Conservation (phyloP, 1,140 invertebrate species). For the Asbolus verrucosus region DNA sequence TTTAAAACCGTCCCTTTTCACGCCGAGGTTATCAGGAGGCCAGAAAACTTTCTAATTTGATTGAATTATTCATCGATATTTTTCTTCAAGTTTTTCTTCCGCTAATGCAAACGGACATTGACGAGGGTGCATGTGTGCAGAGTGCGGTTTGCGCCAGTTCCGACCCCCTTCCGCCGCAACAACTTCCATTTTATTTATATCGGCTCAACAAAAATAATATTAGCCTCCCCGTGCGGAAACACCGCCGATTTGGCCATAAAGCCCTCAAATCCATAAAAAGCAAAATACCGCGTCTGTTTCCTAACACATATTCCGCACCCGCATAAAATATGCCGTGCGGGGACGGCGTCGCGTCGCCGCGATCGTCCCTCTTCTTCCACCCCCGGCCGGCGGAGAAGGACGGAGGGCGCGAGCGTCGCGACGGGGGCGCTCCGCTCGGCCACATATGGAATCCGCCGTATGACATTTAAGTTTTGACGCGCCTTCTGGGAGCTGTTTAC, state of each 20-base stretch:
- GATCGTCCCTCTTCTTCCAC: not conserved
- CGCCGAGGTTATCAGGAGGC: not conserved
- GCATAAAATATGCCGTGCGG: conserved; percentile 43
- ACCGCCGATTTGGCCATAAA: conserved; percentile 53
- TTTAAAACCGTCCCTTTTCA: conserved; percentile 12
- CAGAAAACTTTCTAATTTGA: conserved; percentile 23
- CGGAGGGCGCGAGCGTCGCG: not conserved
- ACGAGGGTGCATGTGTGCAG: conserved; percentile 19
- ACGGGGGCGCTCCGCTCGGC: not conserved
- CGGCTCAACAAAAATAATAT: conserved; percentile 1
- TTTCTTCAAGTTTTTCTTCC: conserved; percentile 24
- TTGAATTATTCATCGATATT: conserved; percentile 26
- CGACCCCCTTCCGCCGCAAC: too few species aligned
- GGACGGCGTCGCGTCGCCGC: not conserved
- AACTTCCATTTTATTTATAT: too few species aligned
- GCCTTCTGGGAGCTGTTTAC: conserved; percentile 62
- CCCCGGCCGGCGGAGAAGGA: not conserved
- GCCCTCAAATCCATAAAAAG: conserved; percentile 56
- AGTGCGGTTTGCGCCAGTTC: too few species aligned
- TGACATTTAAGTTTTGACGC: conserved; percentile 63
- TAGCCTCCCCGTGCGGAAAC: not conserved
- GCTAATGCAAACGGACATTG: conserved; percentile 17
- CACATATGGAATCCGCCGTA: conserved; percentile 57
- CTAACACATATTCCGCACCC: conserved; percentile 46
- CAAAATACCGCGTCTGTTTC: conserved; percentile 50